Base-by-base conservation (phyloP, 2,888 invertebrate genomes). In the Cataglyphis albicans region DNA sequence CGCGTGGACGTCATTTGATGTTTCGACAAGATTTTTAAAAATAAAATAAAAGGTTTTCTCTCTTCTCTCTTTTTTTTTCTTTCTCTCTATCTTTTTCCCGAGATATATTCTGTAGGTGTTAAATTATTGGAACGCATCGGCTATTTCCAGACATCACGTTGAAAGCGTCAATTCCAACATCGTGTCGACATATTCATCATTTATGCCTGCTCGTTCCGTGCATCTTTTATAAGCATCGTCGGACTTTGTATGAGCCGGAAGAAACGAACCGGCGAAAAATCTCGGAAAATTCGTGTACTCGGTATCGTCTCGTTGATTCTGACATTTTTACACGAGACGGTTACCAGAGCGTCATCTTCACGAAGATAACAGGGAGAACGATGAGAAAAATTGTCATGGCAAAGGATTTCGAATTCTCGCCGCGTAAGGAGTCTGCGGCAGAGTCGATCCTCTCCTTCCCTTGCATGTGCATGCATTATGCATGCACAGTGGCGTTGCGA, bases 331-430 rank as follows among this genome's bases (percentile, higher is more conserved):
- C 78, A 44, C 59, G 78, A 70, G 35, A 25, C 35, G 72, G 44
- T 80, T 72, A 61, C 78, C 59, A 25, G 32, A 70, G 52, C 67
- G 25, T 70, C 70, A 72, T 72, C 59, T 29, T 70, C 15, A n/a
- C 41, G 44, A 12, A 12, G 48, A 38, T 35, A 61, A 48, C 12
- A 0, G 35, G 48, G 15, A 21, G 29, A n/a, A 59, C 74, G 78
- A 44, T 59, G 68, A 70, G 86, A 61, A 67, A 84, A 86, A 86
- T 88, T 86, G 84, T 86, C 84, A 81, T 84, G 73, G 61, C 84
- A 82, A 83, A 84, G 83, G 88, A 88, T 89, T 92, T 91, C 82
- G 88, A 91, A 93, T 93, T 93, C 92, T 87, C 88, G 83, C 80
- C 90, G 89, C 88, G 88, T 82, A 86, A 87, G 85, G 87, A 84